These are phyloP conservation scores for Eudorcas thomsonii DNA, from an alignment of 2,113 vertebrate genomes.

Conservation along the genomic window DNA sequence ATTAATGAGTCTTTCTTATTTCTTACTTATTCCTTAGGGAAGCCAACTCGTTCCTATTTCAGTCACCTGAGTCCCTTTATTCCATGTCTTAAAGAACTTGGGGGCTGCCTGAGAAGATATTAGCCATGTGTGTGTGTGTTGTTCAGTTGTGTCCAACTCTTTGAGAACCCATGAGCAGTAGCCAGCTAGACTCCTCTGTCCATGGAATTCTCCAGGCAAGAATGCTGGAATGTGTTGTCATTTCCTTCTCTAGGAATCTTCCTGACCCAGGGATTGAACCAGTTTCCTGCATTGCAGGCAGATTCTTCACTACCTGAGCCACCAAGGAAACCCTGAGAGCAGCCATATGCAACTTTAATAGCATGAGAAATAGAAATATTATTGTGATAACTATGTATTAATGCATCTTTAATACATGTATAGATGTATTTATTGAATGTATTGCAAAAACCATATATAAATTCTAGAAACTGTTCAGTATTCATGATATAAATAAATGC, in stretches of 20 bases:
- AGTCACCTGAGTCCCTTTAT: background rate
- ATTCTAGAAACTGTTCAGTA: constrained; percentile 12
- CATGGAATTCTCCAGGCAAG: background rate
- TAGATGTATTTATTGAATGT: background rate
- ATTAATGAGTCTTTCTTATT: background rate
- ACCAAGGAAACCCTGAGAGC: background rate
- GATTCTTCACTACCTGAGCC: background rate
- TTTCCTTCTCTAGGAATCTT: background rate
- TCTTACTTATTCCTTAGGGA: background rate
- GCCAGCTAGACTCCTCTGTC: background rate
- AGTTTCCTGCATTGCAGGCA: background rate
- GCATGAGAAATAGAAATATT: background rate
- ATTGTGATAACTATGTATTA: background rate
- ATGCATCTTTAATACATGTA: background rate
- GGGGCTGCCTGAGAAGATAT: background rate
- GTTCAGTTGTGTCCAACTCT: background rate
- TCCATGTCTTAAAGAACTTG: background rate
- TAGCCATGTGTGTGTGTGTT: background rate
- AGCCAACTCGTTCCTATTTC: background rate
- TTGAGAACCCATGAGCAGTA: background rate
- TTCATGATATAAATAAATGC: constrained; percentile 3
- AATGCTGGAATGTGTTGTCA: background rate
- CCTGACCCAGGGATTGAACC: background rate
- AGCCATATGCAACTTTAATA: background rate
- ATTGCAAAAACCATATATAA: background rate